Conservation (phyloP, 1,140 invertebrate genomes). For the Globodera rostochiensis region DNA sequence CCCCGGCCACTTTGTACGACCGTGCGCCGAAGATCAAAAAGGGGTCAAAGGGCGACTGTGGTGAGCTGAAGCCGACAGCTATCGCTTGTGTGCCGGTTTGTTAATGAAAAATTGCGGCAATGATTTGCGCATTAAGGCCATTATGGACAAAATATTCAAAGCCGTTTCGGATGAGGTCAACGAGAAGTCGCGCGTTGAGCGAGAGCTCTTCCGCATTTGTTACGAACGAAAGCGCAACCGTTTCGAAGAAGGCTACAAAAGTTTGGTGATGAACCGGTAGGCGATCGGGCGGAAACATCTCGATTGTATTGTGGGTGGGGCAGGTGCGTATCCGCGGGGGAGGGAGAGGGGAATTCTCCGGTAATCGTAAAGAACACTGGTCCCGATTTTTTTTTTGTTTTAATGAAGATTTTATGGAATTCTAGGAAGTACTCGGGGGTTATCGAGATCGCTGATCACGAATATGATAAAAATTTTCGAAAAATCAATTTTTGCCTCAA, state of each 20-base stretch:
- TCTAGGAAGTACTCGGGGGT: too few relatives aligned
- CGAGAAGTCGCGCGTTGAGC: slow-evolving; percentile 53
- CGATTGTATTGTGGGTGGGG: background rate
- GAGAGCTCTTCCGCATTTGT: slow-evolving; percentile 66
- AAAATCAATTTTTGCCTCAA: too few relatives aligned
- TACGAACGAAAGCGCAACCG: slow-evolving; percentile 68
- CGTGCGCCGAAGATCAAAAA: slow-evolving; percentile 89
- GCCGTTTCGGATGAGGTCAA: slow-evolving; percentile 66
- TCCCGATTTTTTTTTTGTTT: too few relatives aligned
- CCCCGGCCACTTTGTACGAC: slow-evolving; percentile 87
- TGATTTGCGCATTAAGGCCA: slow-evolving; percentile 51
- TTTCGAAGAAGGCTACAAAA: slow-evolving; percentile 80
- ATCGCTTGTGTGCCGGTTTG: slow-evolving; percentile 88
- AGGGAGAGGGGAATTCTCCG: too few relatives aligned
- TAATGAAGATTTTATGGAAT: too few relatives aligned
- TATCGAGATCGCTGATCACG: too few relatives aligned
- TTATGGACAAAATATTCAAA: slow-evolving; percentile 67
- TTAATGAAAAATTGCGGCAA: slow-evolving; percentile 38
- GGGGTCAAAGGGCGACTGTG: slow-evolving; percentile 81
- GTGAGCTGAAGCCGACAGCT: slow-evolving; percentile 84
- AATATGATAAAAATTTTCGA: too few relatives aligned
- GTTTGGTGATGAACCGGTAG: slow-evolving; percentile 77
- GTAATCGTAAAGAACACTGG: too few relatives aligned
- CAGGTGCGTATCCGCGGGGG: too few relatives aligned
- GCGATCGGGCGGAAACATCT: slow-evolving; percentile 16